A percentile compares a stretch with the other conserved stretches of the same genome.
Evolutionary conservation across 2,888 invertebrate genomes (phyloP).

Genomic region (Drosophila acutilabella): DNA sequence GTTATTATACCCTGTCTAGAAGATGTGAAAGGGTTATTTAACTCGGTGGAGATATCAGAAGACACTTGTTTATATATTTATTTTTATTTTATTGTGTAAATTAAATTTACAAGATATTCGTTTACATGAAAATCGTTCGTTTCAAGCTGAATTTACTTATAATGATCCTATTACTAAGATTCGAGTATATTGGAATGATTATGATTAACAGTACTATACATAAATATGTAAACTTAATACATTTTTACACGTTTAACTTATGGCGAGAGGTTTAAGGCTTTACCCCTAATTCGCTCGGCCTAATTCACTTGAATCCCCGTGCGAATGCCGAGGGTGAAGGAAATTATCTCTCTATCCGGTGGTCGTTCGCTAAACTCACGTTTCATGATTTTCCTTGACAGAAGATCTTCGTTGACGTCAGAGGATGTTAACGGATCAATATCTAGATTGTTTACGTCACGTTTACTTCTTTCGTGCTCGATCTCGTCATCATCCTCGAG

Average conservation of each 20-base stretch:
- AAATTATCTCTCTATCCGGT: constrained; percentile 66
- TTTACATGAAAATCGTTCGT: constrained; percentile 26
- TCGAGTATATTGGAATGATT: constrained; percentile 52
- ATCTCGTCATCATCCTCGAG: constrained; percentile 65
- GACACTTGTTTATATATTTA: neutral
- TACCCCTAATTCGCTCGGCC: constrained; percentile 27
- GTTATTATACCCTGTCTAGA: too few relatives aligned
- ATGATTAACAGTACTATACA: constrained; percentile 47
- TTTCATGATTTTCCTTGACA: constrained; percentile 73
- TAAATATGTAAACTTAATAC: constrained; percentile 54
- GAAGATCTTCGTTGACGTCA: constrained; percentile 55
- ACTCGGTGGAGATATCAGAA: too few relatives aligned
- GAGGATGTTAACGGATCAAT: constrained; percentile 25
- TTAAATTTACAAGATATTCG: constrained; percentile 11
- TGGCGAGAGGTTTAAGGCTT: constrained; percentile 34
- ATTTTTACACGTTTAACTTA: constrained; percentile 41
- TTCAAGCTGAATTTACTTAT: constrained; percentile 31
- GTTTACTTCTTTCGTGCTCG: constrained; percentile 48
- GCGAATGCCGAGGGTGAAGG: constrained; percentile 69
- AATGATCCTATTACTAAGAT: constrained; percentile 24
- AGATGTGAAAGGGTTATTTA: too few relatives aligned
- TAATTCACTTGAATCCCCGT: constrained; percentile 67
- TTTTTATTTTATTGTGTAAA: constrained; percentile 24
- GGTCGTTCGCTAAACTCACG: constrained; percentile 62
- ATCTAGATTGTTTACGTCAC: constrained; percentile 47